These are phyloP conservation scores for Polietes domitor DNA, from an alignment of 2,888 invertebrate species.

Conservation along the genomic window DNA sequence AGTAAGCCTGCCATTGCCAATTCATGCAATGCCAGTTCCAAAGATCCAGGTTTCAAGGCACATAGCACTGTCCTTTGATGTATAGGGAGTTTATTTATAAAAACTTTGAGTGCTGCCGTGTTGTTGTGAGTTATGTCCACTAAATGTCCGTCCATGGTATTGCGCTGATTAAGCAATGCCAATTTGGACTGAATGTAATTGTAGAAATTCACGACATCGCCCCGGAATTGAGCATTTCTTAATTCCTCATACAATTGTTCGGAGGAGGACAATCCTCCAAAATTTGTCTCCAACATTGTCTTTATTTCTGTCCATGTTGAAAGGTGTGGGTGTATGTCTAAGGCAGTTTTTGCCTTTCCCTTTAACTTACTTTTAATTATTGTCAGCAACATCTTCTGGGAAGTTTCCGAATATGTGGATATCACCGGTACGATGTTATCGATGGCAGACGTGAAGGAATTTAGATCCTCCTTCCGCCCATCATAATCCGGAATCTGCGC, in stretches of 20 bases:
- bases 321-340: conserved; percentile 42
- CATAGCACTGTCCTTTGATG: neutral
- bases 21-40: neutral
- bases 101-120: neutral
- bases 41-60: neutral
- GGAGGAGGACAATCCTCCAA: neutral
- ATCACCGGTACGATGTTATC: conserved; percentile 39
- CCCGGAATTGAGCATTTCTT: neutral
- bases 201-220: neutral
- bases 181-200: conserved; percentile 10
- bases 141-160: neutral
- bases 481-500: conserved; percentile 21
- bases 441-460: conserved; percentile 23
- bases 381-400: conserved; percentile 37
- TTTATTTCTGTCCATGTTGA: neutral
- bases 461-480: conserved; percentile 38
- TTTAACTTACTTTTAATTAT: conserved; percentile 46
- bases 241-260: neutral
- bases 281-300: neutral
- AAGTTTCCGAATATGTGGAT: conserved; percentile 15
- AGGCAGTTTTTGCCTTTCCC: conserved; percentile 29
- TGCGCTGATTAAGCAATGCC: neutral
- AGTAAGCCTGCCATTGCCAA: neutral
- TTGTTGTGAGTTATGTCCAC: neutral
- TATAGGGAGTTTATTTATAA: neutral